phyloP scores from a whole-genome alignment of 2,113 vertebrate species.

The Epinephelus fuscoguttatus region DNA sequence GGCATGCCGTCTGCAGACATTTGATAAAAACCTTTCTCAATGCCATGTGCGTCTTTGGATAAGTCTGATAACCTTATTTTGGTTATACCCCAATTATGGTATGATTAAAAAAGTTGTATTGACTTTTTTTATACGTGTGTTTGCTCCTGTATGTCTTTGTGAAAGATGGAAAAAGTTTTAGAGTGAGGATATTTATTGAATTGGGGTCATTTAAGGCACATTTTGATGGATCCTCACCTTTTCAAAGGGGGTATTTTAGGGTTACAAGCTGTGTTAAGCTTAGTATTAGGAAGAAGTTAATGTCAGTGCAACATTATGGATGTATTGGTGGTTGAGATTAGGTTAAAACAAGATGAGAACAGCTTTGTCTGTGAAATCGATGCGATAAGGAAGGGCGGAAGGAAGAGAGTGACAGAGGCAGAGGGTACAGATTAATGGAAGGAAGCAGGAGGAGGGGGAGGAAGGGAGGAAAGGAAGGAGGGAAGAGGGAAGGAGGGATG shows the following conservation, averaged over 20 bases:
- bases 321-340: neutral
- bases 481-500: constrained; percentile 2
- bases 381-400: neutral
- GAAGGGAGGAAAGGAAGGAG: neutral
- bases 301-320: neutral
- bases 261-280: neutral
- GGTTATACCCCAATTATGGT: neutral
- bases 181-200: neutral
- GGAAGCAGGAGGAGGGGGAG: neutral
- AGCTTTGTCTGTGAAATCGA: neutral
- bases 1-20: constrained; percentile 35
- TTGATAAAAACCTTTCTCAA: constrained; percentile 23
- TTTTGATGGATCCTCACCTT: neutral
- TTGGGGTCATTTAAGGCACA: neutral
- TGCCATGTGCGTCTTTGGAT: constrained; percentile 29
- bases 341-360: neutral
- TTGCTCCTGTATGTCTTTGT: neutral
- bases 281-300: neutral
- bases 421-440: neutral
- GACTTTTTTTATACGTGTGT: neutral
- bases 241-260: neutral
- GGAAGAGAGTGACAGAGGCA: neutral
- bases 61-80: constrained; percentile 10
- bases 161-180: neutral
- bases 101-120: constrained; percentile 16